Conservation (phyloP, 2,888 invertebrate genomes). For the Caenorhabditis sp. region DNA sequence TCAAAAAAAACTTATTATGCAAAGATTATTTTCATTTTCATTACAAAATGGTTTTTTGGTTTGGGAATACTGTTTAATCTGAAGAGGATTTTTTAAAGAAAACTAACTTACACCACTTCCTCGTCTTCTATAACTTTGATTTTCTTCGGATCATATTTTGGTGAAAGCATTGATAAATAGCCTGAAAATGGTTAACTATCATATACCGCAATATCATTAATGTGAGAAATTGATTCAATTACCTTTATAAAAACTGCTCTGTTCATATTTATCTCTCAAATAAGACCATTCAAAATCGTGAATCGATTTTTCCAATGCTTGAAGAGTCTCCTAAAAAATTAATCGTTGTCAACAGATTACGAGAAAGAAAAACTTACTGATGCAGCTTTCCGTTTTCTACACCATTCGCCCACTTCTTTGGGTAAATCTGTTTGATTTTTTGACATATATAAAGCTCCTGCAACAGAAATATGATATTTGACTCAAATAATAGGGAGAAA, state of each 20-base stretch:
- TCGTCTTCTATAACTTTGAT: not conserved
- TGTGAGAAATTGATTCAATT: too few species aligned
- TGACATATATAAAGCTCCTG: too few species aligned
- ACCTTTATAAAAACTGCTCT: not conserved
- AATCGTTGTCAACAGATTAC: not conserved
- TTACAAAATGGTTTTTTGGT: too few species aligned
- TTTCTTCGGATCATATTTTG: too few species aligned
- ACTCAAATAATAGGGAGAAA: conserved; percentile 5
- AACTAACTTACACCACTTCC: not conserved
- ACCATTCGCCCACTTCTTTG: not conserved
- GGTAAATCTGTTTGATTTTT: not conserved
- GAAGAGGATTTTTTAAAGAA: too few species aligned
- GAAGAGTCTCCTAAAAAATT: not conserved
- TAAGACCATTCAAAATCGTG: not conserved
- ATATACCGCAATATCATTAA: too few species aligned
- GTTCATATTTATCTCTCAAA: not conserved
- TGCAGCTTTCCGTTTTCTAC: not conserved
- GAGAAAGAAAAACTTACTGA: not conserved
- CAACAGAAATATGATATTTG: not conserved
- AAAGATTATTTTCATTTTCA: too few species aligned
- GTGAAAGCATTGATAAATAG: too few species aligned
- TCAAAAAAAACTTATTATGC: too few species aligned
- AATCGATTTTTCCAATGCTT: not conserved
- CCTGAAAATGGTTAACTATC: too few species aligned
- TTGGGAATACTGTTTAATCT: too few species aligned